Base-by-base conservation (phyloP, 2,888 invertebrate species). In the Volucella inflata region DNA sequence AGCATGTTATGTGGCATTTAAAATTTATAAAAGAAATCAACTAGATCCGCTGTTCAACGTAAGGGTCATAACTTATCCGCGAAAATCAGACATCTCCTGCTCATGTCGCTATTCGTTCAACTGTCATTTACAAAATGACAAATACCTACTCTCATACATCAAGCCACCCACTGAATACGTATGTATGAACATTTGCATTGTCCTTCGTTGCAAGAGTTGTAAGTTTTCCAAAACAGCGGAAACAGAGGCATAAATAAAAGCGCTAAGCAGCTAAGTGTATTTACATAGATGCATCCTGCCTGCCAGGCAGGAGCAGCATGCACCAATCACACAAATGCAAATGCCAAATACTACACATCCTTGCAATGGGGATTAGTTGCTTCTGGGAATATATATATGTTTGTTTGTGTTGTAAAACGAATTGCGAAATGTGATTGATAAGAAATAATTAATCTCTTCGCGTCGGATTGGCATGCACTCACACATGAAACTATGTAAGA, bases 341-440 rank as follows among this genome's bases (percentile, higher is more conserved):
- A 30, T 30, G 1, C 0, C 30, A 6, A 30, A 30, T 30, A 30
- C 6, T 30, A 30, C 30, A 30, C 30, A 21, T 21, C 30, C 30
- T 30, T 6, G 30, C 6, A 30, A 6, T 30, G 4, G 30, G 30
- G 2, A 30, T 0, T 30, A 6, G 30, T 30, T 30, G 30, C 30
- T 30, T 0, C 30, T 30, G 30, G 6, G 30, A 42, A 16, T 17
- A 30, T 30, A 30, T 1, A 2, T 59, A 12, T 59, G 42, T 42
- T 40, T n/a, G 30, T 21, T 21, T 60, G 44, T 44, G 4, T 30
- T 30, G 8, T 21, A 46, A 60, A 44, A 60, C 44, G 44, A 60
- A 60, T 60, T 60, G 44, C 55, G 44, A 70, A 78, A 74, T 59
- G 70, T 79, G 84, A 79, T 84, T 84, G 84, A 84, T 79, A 71